Percentiles rank a stretch among this genome's conserved stretches.
phyloP scores from a whole-genome alignment of 2,888 invertebrate species.

The Neoscelio sp. region DNA sequence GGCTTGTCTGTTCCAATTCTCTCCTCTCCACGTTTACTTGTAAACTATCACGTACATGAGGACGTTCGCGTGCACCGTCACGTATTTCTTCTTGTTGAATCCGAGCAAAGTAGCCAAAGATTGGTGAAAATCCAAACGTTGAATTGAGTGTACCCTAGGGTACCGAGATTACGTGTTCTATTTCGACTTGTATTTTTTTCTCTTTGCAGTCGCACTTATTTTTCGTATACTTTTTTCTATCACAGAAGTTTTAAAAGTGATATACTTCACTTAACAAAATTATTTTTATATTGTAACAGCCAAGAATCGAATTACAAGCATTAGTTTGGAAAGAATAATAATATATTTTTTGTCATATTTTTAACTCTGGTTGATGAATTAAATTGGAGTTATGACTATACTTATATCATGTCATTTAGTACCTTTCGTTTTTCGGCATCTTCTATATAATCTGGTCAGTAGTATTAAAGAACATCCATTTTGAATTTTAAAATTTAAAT shows the following conservation, averaged over 20 bases:
- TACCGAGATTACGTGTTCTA: conserved; percentile 29
- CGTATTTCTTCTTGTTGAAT: conserved; percentile 51
- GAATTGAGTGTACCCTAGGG: conserved; percentile 68
- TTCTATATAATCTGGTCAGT: neutral
- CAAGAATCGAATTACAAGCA: neutral
- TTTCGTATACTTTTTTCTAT: conserved; percentile 3
- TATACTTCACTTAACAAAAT: conserved; percentile 20
- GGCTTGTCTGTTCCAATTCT: conserved; percentile 50
- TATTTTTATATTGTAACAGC: neutral
- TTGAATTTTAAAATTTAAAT: neutral
- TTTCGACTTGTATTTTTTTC: conserved; percentile 27
- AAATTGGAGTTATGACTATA: neutral
- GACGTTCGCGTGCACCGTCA: conserved; percentile 40
- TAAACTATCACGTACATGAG: conserved; percentile 49
- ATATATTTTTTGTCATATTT: neutral
- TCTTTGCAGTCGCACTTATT: conserved; percentile 18
- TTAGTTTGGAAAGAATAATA: neutral
- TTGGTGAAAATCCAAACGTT: conserved; percentile 69
- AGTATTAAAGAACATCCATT: neutral
- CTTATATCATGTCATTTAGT: too few relatives aligned
- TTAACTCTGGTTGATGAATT: neutral
- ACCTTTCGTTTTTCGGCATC: too few relatives aligned
- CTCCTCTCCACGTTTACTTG: conserved; percentile 44
- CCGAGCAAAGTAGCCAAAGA: conserved; percentile 53
- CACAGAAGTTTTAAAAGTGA: conserved; percentile 14